Conservation (phyloP, 2,113 vertebrate species). For the Cephalopholis sonnerati region DNA sequence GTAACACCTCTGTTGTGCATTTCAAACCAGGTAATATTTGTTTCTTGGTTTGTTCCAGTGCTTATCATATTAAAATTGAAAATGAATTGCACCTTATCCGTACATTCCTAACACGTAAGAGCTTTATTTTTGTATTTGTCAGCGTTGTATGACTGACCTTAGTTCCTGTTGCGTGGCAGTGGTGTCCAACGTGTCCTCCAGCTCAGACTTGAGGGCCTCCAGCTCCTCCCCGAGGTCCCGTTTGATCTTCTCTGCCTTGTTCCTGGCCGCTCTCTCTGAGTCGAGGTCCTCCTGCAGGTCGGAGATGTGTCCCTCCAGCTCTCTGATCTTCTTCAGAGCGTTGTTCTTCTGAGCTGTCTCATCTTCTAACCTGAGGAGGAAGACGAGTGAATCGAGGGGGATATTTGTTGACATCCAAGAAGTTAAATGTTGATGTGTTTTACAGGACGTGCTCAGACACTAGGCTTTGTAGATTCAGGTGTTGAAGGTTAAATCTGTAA, state of each 20-base stretch:
- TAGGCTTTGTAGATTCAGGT: not conserved
- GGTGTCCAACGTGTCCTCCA: slow-evolving; percentile 95
- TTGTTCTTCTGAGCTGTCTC: slow-evolving; percentile 93
- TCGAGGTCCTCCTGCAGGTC: slow-evolving; percentile 97
- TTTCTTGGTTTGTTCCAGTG: not conserved
- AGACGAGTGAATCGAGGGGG: not conserved
- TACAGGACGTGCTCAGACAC: not conserved
- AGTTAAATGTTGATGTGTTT: not conserved
- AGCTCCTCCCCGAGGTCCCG: slow-evolving; percentile 95
- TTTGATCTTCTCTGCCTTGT: slow-evolving; percentile 95
- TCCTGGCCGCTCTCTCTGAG: slow-evolving; percentile 89
- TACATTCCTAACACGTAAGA: not conserved
- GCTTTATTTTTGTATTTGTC: not conserved
- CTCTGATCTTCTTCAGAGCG: slow-evolving; percentile 93
- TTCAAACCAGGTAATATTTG: too few relatives aligned
- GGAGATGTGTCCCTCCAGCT: slow-evolving; percentile 94
- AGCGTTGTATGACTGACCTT: slow-evolving; percentile 79
- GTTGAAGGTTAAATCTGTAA: not conserved
- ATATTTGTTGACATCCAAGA: not conserved
- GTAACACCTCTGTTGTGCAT: not conserved
- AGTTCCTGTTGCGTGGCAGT: slow-evolving; percentile 96
- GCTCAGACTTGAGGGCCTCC: slow-evolving; percentile 95
- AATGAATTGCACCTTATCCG: not conserved
- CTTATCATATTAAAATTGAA: not conserved
- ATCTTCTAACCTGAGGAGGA: slow-evolving; percentile 88